These are phyloP conservation scores for Diphyllodes magnificus DNA, from an alignment of 2,113 vertebrate genomes.

Conservation along the genomic window DNA sequence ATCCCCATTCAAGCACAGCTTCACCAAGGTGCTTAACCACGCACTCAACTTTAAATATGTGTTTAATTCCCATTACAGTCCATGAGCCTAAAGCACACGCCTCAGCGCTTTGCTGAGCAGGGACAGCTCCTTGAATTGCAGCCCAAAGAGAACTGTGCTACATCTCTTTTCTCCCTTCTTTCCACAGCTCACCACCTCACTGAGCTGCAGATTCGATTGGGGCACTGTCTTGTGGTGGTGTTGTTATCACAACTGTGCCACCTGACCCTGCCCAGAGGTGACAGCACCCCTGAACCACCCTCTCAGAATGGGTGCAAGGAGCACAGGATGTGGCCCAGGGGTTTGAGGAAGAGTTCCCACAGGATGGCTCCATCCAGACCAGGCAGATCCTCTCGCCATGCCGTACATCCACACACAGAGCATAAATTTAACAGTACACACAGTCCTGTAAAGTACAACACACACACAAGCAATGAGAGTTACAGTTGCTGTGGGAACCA, in stretches of 20 bases:
- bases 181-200: neutral
- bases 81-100: neutral
- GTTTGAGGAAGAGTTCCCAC: neutral
- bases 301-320: neutral
- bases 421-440: neutral
- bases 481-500: slow-evolving; percentile 59
- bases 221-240: neutral
- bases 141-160: neutral
- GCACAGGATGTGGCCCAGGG: neutral
- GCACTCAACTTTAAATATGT: neutral
- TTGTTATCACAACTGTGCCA: fast-evolving
- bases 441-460: neutral
- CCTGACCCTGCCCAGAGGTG: neutral
- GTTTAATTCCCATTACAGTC: slow-evolving; percentile 2
- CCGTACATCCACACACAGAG: neutral
- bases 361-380: neutral
- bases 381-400: neutral
- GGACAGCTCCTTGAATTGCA: neutral
- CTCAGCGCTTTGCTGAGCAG: neutral
- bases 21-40: neutral
- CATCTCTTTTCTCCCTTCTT: neutral
- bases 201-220: fast-evolving
- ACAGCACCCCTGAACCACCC: neutral
- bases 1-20: neutral
- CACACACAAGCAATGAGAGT: slow-evolving; percentile 2